phyloP scores from a whole-genome alignment of 2,797 vertebrate species.

The Coluber constrictor region DNA sequence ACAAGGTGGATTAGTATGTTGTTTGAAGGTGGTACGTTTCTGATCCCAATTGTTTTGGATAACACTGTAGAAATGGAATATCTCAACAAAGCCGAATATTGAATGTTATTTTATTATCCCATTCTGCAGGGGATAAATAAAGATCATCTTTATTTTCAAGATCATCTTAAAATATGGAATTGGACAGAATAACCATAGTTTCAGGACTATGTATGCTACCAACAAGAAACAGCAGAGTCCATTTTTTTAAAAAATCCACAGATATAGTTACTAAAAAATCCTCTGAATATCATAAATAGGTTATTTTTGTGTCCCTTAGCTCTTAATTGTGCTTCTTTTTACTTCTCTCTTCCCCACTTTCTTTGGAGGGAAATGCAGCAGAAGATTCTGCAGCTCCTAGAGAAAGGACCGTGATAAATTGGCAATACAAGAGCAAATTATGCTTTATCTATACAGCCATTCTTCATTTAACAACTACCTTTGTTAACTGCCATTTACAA shows the following conservation, averaged over 20 bases:
- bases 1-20: neutral
- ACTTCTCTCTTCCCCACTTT: neutral
- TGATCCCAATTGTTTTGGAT: neutral
- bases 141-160: neutral
- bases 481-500: neutral
- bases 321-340: neutral
- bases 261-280: neutral
- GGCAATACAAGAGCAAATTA: neutral
- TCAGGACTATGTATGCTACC: neutral
- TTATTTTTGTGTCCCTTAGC: neutral
- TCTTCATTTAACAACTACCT: neutral
- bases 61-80: neutral
- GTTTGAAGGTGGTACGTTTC: neutral
- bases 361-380: neutral
- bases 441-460: neutral
- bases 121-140: neutral
- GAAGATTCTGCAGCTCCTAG: neutral
- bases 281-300: neutral
- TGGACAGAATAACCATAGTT: neutral
- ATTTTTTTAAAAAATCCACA: neutral
- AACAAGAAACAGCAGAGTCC: neutral
- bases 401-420: neutral
- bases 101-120: neutral
- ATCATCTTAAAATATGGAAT: neutral
- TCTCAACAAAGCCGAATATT: neutral